Evolutionary conservation across 2,797 vertebrate genomes (phyloP), one percentile per base, ranked within the genome.

Genomic region (Hippoglossus hippoglossus): DNA sequence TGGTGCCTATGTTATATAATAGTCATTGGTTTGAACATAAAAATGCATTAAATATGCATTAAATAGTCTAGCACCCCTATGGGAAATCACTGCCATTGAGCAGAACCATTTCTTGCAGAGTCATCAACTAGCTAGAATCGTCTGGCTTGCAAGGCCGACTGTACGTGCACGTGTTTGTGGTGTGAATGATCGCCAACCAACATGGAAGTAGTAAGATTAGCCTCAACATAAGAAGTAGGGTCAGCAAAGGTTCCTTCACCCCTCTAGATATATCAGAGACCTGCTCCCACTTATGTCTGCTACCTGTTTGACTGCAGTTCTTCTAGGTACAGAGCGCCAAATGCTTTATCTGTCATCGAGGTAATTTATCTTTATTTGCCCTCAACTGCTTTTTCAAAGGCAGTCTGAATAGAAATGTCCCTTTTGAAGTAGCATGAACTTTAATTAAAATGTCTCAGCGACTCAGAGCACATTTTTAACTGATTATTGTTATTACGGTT

Each of bases 11-110:
- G 28, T 51, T 13, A 53, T 19, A 47, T 59, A 49, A 46, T 54
- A 12, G 22, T 26, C 46, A 71, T 61, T 49, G 55, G 19, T 41
- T 52, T 59, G 11, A 75, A 55, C 56, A 67, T 66, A 55, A 69
- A 57, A 73, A 39, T 8, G 21, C 21, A 73, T 71, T 69, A 69
- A 53, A 64, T 65, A 77, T 79, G 41, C 46, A 74, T 68, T 63
- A 50, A 53, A 61, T 24, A 34, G 50, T 2, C 2, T 19, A 15
- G 46, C 3, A 16, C n/a, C 54, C 58, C 31, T 18, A 9, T 25
- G 59, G 63, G 54, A 73, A 77, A 63, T 59, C 1, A 6, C 57
- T 66, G 24, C 54, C 24, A 74, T 51, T 5, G 21, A 25, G 47
- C 46, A 12, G 4, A 24, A 51, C 1, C 21, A 22, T 66, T 77